Conservation (phyloP, 2,797 vertebrate species). For the Phrynocephalus vlangalii region DNA sequence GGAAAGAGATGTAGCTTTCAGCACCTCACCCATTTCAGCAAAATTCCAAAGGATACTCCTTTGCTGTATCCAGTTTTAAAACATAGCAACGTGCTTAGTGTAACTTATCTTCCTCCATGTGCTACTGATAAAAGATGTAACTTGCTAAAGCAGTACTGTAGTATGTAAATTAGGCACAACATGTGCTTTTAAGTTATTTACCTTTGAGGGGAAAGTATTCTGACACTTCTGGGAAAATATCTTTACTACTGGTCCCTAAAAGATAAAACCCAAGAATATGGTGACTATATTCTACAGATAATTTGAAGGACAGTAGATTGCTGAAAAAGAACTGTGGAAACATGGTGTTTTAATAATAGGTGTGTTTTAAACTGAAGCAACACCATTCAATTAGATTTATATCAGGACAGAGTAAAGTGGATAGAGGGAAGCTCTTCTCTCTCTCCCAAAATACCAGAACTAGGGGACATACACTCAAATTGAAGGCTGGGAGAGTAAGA, state of each 20-base stretch:
- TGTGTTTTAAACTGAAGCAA: background rate
- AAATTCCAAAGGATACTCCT: fast-evolving
- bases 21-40: background rate
- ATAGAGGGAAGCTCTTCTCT: too few relatives aligned
- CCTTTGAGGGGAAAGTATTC: background rate
- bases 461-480: too few relatives aligned
- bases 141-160: background rate
- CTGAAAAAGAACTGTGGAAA: background rate
- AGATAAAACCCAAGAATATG: background rate
- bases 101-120: background rate
- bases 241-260: background rate
- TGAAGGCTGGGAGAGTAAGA: too few relatives aligned
- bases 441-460: too few relatives aligned
- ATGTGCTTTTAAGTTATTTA: background rate
- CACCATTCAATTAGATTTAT: background rate
- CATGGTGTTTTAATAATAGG: background rate
- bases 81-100: background rate
- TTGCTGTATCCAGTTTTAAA: background rate
- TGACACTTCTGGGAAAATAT: background rate
- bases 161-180: background rate
- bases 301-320: background rate
- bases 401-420: background rate
- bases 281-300: background rate
- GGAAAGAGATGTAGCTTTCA: slow-evolving; percentile 4
- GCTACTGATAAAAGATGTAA: background rate